These are phyloP conservation scores for Canis aureus DNA, from an alignment of 2,113 vertebrate genomes.

Conservation along the genomic window DNA sequence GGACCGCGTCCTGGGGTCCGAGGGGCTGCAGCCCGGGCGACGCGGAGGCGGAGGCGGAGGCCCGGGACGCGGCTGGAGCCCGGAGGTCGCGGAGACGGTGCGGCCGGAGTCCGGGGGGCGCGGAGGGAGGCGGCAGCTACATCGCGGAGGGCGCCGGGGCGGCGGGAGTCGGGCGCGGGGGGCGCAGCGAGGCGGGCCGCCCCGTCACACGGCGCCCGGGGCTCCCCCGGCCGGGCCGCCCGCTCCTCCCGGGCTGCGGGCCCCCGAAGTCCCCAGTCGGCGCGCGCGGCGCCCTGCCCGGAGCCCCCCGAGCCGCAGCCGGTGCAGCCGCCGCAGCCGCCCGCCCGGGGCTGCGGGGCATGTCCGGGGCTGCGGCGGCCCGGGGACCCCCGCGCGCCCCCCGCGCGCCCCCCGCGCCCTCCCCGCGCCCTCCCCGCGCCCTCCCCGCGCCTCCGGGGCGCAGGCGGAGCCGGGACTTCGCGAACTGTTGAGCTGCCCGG, in stretches of 20 bases:
- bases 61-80: slow-evolving; percentile 21
- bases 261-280: slow-evolving; percentile 70
- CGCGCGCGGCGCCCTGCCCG: slow-evolving; percentile 30
- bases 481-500: slow-evolving; percentile 79
- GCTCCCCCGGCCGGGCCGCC: slow-evolving; percentile 73
- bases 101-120: neutral
- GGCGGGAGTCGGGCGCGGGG: neutral
- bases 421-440: slow-evolving; percentile 19
- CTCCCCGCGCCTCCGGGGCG: slow-evolving; percentile 30
- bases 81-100: neutral
- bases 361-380: slow-evolving; percentile 61
- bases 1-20: neutral
- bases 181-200: slow-evolving; percentile 52
- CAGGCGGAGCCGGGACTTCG: slow-evolving; percentile 67
- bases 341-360: slow-evolving; percentile 65
- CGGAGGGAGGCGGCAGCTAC: slow-evolving; percentile 51
- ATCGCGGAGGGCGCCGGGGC: slow-evolving; percentile 55
- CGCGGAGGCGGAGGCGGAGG: neutral
- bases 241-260: slow-evolving; percentile 74
- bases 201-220: slow-evolving; percentile 75
- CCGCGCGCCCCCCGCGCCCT: no score
- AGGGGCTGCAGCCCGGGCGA: slow-evolving; percentile 35
- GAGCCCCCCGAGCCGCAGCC: slow-evolving; percentile 8
- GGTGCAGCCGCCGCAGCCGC: slow-evolving; percentile 22
- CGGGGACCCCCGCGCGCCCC: neutral